Evolutionary conservation across 2,888 invertebrate species (phyloP).

Genomic region (Nowickia ferox): DNA sequence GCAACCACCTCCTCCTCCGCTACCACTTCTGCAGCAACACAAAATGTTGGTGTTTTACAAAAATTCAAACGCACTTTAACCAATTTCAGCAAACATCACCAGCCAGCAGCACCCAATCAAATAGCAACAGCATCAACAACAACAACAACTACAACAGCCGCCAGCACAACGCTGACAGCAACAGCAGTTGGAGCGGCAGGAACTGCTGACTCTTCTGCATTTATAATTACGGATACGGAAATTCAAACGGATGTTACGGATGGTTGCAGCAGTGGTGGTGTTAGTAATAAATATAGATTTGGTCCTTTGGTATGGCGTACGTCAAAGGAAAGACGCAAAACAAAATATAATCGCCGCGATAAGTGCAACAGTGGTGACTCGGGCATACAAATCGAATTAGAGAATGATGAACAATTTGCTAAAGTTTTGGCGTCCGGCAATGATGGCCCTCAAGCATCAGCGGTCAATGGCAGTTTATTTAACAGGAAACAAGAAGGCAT

Average conservation of each 20-base stretch:
- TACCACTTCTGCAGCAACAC: slow-evolving; percentile 43
- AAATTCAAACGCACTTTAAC: slow-evolving; percentile 89
- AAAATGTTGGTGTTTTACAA: slow-evolving; percentile 85
- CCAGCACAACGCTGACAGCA: slow-evolving; percentile 30
- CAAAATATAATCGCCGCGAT: slow-evolving; percentile 87
- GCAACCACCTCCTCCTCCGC: slow-evolving; percentile 18
- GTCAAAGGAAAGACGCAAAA: slow-evolving; percentile 88
- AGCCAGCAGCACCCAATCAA: slow-evolving; percentile 68
- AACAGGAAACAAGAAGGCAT: slow-evolving; percentile 60
- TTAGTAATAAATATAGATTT: slow-evolving; percentile 84
- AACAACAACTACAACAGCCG: slow-evolving; percentile 34
- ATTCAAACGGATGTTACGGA: slow-evolving; percentile 65
- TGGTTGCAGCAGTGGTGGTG: slow-evolving; percentile 50
- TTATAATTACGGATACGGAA: slow-evolving; percentile 57
- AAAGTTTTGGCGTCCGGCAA: slow-evolving; percentile 68
- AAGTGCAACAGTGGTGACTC: slow-evolving; percentile 90
- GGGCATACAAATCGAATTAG: slow-evolving; percentile 88
- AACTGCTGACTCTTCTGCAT: slow-evolving; percentile 37
- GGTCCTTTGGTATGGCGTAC: slow-evolving; percentile 89
- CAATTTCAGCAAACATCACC: slow-evolving; percentile 79
- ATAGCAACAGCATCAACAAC: slow-evolving; percentile 60
- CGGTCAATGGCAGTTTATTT: slow-evolving; percentile 27
- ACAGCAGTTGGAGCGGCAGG: slow-evolving; percentile 35
- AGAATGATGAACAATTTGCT: slow-evolving; percentile 82
- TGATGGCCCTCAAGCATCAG: slow-evolving; percentile 47